Evolutionary conservation across 92 coral and sea anemone species (phyloP).

Genomic region (Parazoanthus swiftii): DNA sequence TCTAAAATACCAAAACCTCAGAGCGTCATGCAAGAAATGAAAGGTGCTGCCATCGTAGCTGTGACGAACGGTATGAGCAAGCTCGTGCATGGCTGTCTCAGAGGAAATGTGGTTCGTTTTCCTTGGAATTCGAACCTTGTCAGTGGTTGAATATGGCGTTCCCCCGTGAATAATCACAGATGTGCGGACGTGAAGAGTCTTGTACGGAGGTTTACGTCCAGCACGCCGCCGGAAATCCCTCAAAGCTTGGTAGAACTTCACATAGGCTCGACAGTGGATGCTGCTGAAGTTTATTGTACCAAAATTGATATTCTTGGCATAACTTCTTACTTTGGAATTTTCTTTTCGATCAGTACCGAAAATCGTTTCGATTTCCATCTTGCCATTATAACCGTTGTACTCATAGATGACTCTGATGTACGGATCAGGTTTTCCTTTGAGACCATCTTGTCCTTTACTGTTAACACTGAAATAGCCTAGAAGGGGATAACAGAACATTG

Average conservation of each 20-base stretch:
- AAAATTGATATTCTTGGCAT: neutral
- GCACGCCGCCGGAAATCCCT: neutral
- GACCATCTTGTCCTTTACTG: neutral
- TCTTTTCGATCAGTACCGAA: neutral
- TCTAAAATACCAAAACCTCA: neutral
- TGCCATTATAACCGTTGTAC: neutral
- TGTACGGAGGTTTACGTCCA: neutral
- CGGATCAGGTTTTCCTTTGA: neutral
- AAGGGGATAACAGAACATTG: too few species aligned
- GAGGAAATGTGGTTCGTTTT: neutral
- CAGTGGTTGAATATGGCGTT: neutral
- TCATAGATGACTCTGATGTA: neutral
- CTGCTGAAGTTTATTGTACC: neutral
- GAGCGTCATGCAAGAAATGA: neutral
- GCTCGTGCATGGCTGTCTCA: neutral
- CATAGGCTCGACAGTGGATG: neutral
- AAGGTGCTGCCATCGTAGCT: neutral
- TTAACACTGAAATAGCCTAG: neutral
- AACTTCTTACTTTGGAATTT: neutral
- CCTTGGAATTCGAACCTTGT: neutral
- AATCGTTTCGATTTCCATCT: neutral
- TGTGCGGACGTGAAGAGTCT: neutral
- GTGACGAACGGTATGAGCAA: conserved; percentile 15
- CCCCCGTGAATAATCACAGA: neutral
- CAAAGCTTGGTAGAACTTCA: neutral